These are phyloP conservation scores for Sciurus niger DNA, from an alignment of 2,113 vertebrate species.

Conservation along the genomic window DNA sequence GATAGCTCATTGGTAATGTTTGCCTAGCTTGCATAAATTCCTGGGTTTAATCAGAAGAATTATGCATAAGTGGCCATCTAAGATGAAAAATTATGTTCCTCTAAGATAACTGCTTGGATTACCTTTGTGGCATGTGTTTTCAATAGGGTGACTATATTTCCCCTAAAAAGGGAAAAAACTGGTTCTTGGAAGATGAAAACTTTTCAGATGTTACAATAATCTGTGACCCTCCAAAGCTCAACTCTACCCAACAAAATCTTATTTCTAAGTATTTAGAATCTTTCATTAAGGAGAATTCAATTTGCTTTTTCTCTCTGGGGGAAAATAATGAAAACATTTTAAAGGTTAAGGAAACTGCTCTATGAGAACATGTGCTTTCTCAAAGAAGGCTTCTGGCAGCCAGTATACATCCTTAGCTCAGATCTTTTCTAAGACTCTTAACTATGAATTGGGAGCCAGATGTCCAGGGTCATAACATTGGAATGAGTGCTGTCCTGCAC, in stretches of 20 bases:
- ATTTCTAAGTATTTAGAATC: neutral
- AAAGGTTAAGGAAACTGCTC: neutral
- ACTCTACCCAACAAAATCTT: neutral
- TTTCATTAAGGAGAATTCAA: neutral
- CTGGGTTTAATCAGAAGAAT: neutral
- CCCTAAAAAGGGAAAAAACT: neutral
- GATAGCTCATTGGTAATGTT: too few species aligned
- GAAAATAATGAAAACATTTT: neutral
- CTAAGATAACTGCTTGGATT: conserved; percentile 9
- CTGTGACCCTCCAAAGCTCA: neutral
- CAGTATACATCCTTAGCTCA: neutral
- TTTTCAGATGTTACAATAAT: neutral
- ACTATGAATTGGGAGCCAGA: neutral
- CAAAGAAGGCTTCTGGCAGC: neutral
- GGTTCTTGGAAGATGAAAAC: neutral
- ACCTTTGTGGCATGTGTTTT: neutral
- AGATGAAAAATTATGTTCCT: neutral
- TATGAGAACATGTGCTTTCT: neutral
- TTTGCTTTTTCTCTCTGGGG: neutral
- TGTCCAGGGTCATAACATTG: neutral
- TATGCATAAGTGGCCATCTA: neutral
- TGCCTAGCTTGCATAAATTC: too few species aligned
- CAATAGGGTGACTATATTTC: neutral
- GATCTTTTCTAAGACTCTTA: neutral
- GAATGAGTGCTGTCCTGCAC: neutral